Evolutionary conservation across 2,113 vertebrate species (phyloP), one percentile per base, ranked within the genome.

Genomic region (Thryonomys swinderianus): DNA sequence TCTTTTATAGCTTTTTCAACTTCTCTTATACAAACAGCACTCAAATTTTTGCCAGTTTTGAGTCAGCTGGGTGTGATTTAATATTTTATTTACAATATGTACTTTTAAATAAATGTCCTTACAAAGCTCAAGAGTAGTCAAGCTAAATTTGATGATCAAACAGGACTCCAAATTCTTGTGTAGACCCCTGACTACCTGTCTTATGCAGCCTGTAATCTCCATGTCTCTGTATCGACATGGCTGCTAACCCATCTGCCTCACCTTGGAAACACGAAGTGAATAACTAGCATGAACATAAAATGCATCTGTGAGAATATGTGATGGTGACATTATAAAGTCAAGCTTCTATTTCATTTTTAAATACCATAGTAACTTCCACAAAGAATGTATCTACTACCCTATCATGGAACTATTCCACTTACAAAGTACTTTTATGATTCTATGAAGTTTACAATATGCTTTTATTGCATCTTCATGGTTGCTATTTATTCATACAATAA

Each of bases 11-110:
- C 7, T 80, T 18, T 87, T 69, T 81, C 4, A 78, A 61, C 16
- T 88, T 64, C 40, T 73, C 74, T 34, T 40, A 53, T 20, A 11
- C 34, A 64, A 34, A 82, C 18, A 67, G 40, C 27, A 85, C 30
- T n/a, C 81, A 90, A 42, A 59, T 59, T 90, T 88, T 74, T 74
- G 66, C 32, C 71, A 82, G 79, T 86, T 74, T 62, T 82, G 82
- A 89, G 32, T 95, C 48, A 62, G 67, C 1, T 83, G 73, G 8
- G 14, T 85, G 0, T 83, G 7, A 55, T 57, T 91, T 59, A 20
- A 42, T n/a, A 7, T 82, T 42, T 25, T 42, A 51, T 64, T 34
- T 34, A 64, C 7, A 84, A 59, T n/a, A 71, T 59, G 71, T 61
- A 48, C 34, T 61, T 48, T 76, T 51, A 71, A 96, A 85, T 32